Evolutionary conservation across 2,888 invertebrate genomes (phyloP).

Genomic region (Tetropium fuscum): DNA sequence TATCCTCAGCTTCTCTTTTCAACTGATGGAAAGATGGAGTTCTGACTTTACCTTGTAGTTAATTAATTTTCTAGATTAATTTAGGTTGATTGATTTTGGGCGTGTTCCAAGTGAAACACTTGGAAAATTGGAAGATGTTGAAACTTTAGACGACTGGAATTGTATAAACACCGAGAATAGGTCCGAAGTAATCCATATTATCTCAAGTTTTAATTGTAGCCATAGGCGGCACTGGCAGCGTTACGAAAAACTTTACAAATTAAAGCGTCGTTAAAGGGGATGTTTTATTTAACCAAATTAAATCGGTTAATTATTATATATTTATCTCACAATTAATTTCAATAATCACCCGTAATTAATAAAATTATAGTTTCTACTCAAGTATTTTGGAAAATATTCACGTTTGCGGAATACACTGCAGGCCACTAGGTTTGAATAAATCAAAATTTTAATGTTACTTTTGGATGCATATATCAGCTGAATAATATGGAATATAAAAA

Average conservation of each 20-base stretch:
- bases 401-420: too few species aligned
- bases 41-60: conserved; percentile 27
- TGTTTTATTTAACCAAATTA: too few species aligned
- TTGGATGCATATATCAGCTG: too few species aligned
- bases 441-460: too few species aligned
- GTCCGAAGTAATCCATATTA: conserved; percentile 22
- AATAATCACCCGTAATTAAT: too few species aligned
- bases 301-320: too few species aligned
- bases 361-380: too few species aligned
- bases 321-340: too few species aligned
- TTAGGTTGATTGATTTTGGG: conserved; percentile 24
- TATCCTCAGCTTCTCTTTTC: conserved; percentile 23
- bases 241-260: not conserved
- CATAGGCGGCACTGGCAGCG: not conserved
- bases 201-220: conserved; percentile 24
- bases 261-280: too few species aligned
- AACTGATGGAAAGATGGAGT: conserved; percentile 19
- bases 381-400: too few species aligned
- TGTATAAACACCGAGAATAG: conserved; percentile 21
- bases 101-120: conserved; percentile 2
- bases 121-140: conserved; percentile 13
- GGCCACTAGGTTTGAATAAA: too few species aligned
- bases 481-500: too few species aligned
- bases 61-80: conserved; percentile 30
- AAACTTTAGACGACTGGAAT: conserved; percentile 22